Percentiles rank a stretch among this genome's conserved stretches.
Conservation (phyloP, 1,140 invertebrate genomes). For the Riptortus pedestris region DNA sequence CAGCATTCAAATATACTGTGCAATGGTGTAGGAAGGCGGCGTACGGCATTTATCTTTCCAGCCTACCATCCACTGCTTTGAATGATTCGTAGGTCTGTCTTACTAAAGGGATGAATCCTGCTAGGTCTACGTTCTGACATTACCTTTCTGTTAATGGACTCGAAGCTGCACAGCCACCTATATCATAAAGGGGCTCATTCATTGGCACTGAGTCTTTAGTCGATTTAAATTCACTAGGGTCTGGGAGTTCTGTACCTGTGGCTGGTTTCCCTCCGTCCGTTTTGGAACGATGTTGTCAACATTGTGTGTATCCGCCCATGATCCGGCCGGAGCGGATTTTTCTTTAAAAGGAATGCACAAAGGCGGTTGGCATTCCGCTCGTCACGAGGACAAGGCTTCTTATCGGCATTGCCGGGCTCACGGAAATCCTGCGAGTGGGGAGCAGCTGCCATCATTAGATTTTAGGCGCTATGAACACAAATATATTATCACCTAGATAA, state of each 20-base stretch:
- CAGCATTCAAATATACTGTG: background rate
- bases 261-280: background rate
- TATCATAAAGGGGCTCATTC: background rate
- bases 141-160: background rate
- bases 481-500: too few relatives aligned
- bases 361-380: background rate
- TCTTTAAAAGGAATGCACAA: background rate
- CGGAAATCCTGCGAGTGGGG: background rate
- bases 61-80: background rate
- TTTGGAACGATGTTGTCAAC: background rate
- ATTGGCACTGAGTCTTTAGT: background rate
- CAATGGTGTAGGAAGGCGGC: background rate
- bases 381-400: background rate
- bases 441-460: slow-evolving; percentile 6
- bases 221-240: background rate
- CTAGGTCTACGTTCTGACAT: background rate
- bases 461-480: too few relatives aligned
- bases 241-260: background rate
- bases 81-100: background rate
- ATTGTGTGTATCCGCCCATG: background rate
- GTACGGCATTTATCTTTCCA: background rate
- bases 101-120: background rate
- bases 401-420: background rate
- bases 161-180: background rate
- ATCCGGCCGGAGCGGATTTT: background rate